These are phyloP conservation scores for Orchesella flavescens DNA, from an alignment of 2,888 invertebrate genomes.

Conservation along the genomic window DNA sequence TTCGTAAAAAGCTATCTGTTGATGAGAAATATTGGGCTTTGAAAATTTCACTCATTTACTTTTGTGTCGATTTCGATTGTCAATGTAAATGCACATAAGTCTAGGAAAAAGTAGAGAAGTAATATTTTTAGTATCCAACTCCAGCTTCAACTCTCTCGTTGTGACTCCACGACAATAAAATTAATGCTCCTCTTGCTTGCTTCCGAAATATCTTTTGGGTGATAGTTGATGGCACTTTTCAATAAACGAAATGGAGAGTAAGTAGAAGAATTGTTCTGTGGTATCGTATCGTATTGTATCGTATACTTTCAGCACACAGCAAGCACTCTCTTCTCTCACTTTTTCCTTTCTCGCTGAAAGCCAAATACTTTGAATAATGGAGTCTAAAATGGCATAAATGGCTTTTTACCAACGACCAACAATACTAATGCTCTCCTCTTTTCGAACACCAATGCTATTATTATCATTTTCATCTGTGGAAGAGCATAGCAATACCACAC, in stretches of 20 bases:
- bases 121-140: neutral
- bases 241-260: constrained; percentile 16
- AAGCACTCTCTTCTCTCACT: no score
- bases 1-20: neutral
- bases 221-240: constrained; percentile 15
- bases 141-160: neutral
- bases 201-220: neutral
- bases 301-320: no score
- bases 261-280: no score
- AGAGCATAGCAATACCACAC: no score
- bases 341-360: no score
- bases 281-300: no score
- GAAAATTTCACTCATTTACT: neutral
- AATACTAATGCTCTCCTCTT: neutral
- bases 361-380: constrained; percentile 37
- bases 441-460: neutral
- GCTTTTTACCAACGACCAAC: constrained; percentile 23
- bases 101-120: neutral
- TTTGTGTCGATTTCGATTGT: no score
- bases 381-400: constrained; percentile 41
- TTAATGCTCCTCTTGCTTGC: no score
- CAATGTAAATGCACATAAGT: no score
- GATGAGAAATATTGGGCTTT: neutral
- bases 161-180: neutral
- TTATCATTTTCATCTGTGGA: neutral